phyloP scores from a whole-genome alignment of 2,113 vertebrate species.

The Gobio gobio region DNA sequence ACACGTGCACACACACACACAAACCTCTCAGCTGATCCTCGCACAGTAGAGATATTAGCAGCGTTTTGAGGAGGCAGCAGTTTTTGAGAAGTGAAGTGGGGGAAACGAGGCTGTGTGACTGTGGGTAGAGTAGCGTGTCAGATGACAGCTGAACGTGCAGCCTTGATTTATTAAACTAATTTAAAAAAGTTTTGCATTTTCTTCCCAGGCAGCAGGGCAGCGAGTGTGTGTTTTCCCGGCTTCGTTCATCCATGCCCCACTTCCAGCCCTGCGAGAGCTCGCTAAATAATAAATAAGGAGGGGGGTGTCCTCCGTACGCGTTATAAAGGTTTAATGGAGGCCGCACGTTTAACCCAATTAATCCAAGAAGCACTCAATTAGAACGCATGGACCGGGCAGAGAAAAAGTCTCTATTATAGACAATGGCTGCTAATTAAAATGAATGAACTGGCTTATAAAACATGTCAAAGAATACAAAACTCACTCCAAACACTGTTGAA shows the following conservation, averaged over 20 bases:
- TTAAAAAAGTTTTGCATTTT: constrained; percentile 61
- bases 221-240: constrained; percentile 13
- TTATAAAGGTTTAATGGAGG: constrained; percentile 58
- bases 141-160: constrained; percentile 57
- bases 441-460: neutral
- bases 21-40: constrained; percentile 3
- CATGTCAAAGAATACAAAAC: neutral
- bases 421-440: constrained; percentile 22
- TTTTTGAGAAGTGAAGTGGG: constrained; percentile 52
- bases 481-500: constrained; percentile 14
- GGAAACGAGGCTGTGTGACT: constrained; percentile 44
- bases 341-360: constrained; percentile 60
- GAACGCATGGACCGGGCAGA: constrained; percentile 20
- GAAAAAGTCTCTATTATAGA: constrained; percentile 32
- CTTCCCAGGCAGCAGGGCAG: constrained; percentile 36
- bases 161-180: constrained; percentile 72
- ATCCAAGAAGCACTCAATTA: constrained; percentile 46
- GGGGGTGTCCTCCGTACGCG: constrained; percentile 47
- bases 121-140: constrained; percentile 52
- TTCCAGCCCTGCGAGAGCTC: constrained; percentile 46
- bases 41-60: constrained; percentile 39
- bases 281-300: constrained; percentile 65
- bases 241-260: constrained; percentile 44
- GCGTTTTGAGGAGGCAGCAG: constrained; percentile 63
- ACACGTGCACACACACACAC: constrained; percentile 28